Conservation (phyloP, 2,797 vertebrate species). For the Antennarius maculatus region DNA sequence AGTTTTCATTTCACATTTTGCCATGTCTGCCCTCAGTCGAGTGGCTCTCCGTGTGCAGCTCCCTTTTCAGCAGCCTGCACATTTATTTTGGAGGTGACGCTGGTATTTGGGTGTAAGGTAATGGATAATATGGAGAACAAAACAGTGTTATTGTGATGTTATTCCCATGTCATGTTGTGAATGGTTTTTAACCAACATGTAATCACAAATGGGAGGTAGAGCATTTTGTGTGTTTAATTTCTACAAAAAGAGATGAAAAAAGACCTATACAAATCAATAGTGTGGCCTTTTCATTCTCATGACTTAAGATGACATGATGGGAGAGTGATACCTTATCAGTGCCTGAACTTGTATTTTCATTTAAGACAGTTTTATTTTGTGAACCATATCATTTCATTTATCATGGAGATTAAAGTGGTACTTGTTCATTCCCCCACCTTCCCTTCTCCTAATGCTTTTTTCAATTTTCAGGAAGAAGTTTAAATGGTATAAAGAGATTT, state of each 20-base stretch:
- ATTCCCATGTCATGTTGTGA: conserved; percentile 78
- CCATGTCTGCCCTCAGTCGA: conserved; percentile 68
- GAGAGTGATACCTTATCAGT: conserved; percentile 90
- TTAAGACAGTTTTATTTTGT: conserved; percentile 82
- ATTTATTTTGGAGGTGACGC: conserved; percentile 62
- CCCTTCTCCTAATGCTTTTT: conserved; percentile 77
- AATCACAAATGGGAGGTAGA: conserved; percentile 76
- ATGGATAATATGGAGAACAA: conserved; percentile 78
- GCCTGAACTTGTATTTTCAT: conserved; percentile 88
- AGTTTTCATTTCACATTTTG: conserved; percentile 71
- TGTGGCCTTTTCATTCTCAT: conserved; percentile 90
- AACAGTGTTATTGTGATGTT: conserved; percentile 83
- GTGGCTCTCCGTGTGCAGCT: conserved; percentile 65
- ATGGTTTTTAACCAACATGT: conserved; percentile 76
- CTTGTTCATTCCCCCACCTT: conserved; percentile 78
- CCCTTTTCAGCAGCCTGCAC: conserved; percentile 51
- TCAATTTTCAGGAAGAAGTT: conserved; percentile 82
- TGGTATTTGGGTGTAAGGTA: conserved; percentile 70
- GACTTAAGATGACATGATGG: conserved; percentile 85
- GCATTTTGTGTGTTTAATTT: conserved; percentile 78
- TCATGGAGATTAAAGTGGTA: conserved; percentile 80
- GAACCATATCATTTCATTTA: conserved; percentile 84
- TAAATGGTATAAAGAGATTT: conserved; percentile 80
- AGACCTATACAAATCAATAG: conserved; percentile 86
- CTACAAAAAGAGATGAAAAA: conserved; percentile 78